A percentile compares a stretch with the other conserved stretches of the same genome.
Evolutionary conservation across 2,113 vertebrate genomes (phyloP).

Genomic region (Elephas maximus): DNA sequence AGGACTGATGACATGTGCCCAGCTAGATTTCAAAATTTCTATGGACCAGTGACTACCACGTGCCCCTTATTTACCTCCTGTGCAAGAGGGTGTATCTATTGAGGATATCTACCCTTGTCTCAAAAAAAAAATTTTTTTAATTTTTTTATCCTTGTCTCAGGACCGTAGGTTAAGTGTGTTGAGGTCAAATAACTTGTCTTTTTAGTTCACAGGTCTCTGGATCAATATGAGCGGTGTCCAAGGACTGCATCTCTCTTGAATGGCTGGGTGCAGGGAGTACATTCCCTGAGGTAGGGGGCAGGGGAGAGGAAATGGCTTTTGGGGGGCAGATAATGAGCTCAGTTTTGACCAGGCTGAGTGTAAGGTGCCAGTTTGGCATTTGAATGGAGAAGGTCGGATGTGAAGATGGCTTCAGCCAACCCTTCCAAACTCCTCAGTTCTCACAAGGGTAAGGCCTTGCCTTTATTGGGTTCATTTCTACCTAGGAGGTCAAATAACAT

Average conservation of each 20-base stretch:
- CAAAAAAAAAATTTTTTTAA: no score
- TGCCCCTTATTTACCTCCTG: not conserved
- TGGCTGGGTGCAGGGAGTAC: not conserved
- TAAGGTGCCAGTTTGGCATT: not conserved
- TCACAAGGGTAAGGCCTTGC: not conserved
- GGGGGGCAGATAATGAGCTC: not conserved
- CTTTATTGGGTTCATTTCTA: not conserved
- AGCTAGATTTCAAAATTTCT: slow-evolving; percentile 7
- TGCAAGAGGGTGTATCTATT: not conserved
- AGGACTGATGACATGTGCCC: not conserved
- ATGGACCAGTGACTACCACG: not conserved
- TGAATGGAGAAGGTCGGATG: not conserved
- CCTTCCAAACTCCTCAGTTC: not conserved
- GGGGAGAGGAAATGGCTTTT: not conserved
- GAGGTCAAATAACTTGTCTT: slow-evolving; percentile 12
- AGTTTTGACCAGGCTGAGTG: not conserved
- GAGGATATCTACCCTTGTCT: not conserved
- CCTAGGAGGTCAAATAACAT: not conserved
- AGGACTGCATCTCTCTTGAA: not conserved
- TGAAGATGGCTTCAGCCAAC: not conserved
- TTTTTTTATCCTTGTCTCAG: not conserved
- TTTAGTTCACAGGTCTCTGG: not conserved
- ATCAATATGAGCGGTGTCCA: not conserved
- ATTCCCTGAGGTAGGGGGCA: not conserved
- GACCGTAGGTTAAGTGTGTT: not conserved